Evolutionary conservation across 1,140 invertebrate species (phyloP).

Genomic region (Calliphora vicina): DNA sequence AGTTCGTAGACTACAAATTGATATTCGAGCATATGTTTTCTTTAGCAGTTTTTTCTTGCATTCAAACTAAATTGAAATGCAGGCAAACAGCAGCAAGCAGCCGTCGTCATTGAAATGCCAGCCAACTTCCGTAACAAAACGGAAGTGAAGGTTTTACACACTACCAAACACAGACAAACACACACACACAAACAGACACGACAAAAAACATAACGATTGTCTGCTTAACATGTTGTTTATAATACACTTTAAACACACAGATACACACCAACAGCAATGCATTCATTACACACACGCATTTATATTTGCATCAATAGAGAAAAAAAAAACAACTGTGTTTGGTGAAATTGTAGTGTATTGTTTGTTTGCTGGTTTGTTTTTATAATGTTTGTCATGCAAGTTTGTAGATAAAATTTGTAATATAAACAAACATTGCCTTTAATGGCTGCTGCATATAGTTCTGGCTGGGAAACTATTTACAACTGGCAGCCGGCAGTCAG

Average conservation of each 20-base stretch:
- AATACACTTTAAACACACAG: not conserved
- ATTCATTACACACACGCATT: not conserved
- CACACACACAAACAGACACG: not conserved
- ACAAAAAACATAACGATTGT: constrained; percentile 9
- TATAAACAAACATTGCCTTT: not conserved
- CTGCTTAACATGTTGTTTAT: constrained; percentile 8
- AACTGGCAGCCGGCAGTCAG: not conserved
- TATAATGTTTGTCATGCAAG: too few species aligned
- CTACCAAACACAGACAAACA: not conserved
- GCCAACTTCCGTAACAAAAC: constrained; percentile 31
- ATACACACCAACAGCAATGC: not conserved
- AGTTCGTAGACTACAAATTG: constrained; percentile 12
- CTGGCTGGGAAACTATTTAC: not conserved
- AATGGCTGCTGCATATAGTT: not conserved
- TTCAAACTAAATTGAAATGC: constrained; percentile 12
- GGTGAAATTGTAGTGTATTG: not conserved
- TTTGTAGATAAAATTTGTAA: not conserved
- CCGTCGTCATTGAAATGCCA: constrained; percentile 22
- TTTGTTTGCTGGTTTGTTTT: too few species aligned
- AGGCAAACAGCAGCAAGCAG: not conserved
- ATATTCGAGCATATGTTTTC: constrained; percentile 26
- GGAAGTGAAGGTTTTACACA: constrained; percentile 15
- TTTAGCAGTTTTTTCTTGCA: not conserved
- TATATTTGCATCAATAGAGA: too few species aligned
- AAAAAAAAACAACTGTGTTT: not conserved